A percentile compares a stretch with the other conserved stretches of the same genome.
Conservation (phyloP, 2,113 vertebrate genomes). For the Myotis brandtii region DNA sequence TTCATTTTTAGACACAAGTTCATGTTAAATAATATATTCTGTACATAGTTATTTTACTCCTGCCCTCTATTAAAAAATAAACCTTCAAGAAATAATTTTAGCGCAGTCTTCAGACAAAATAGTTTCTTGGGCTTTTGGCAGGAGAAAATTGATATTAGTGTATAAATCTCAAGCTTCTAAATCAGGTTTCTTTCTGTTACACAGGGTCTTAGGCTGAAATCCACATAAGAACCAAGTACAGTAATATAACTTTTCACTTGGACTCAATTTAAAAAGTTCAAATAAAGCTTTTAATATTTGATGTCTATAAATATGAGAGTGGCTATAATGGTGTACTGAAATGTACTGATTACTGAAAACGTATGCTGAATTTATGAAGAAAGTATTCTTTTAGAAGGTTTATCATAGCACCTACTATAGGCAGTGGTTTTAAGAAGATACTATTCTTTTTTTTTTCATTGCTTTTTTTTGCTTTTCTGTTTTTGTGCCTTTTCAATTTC, state of each 20-base stretch:
- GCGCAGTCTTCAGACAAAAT: not conserved
- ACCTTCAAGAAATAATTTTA: slow-evolving; percentile 4
- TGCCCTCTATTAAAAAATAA: not conserved
- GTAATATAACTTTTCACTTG: not conserved
- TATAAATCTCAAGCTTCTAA: not conserved
- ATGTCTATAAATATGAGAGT: not conserved
- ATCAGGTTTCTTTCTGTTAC: not conserved
- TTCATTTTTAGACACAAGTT: not conserved
- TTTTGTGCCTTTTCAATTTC: not conserved
- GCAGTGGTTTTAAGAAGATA: not conserved
- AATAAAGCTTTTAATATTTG: slow-evolving; percentile 23
- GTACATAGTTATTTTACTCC: not conserved
- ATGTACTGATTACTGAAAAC: not conserved
- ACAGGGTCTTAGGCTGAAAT: not conserved
- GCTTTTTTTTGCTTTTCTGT: not conserved
- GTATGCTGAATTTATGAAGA: not conserved
- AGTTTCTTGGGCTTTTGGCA: not conserved
- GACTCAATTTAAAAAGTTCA: slow-evolving; percentile 28
- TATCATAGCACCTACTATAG: not conserved
- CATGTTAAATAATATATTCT: not conserved
- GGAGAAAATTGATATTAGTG: not conserved
- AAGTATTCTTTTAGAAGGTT: not conserved
- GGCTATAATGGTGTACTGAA: not conserved
- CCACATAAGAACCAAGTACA: not conserved
- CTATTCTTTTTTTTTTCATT: not conserved